Evolutionary conservation across 2,888 invertebrate genomes (phyloP), one percentile per base, ranked within the genome.

Genomic region (Eupithecia pulchellata): DNA sequence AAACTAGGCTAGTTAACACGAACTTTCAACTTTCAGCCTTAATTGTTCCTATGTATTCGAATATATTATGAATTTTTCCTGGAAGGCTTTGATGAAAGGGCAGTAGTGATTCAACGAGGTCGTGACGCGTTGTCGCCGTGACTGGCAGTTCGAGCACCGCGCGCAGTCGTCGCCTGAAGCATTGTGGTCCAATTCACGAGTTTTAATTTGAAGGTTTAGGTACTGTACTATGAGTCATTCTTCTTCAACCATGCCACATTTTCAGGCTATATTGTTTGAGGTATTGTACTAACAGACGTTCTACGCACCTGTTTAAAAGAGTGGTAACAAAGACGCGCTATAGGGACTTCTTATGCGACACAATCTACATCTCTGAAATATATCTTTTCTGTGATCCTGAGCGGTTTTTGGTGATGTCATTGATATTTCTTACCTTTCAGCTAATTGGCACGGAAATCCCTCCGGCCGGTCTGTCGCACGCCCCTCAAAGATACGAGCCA

Each of bases 171-270:
- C 71, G 27, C 36, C 57, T 71, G 63, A 62, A 71, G 11, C 61
- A 64, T 55, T 64, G 68, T 76, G 79, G 80, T 76, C 34, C 66
- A 82, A 82, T 68, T 72, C 65, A 84, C 66, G 64, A 77, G 79
- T 30, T 14, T 4, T 30, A 1, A 17, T 32, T 30, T n/a, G 29
- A 29, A 29, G 52, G 52, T 20, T n/a, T n/a, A n/a, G n/a, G n/a
- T n/a, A n/a, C n/a, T n/a, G n/a, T n/a, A n/a, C 25, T 25, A 4
- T 52, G 52, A 25, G 52, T 25, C 52, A 52, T 52, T 25, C 25
- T 25, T 25, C 8, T 47, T 11, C 25, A 25, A 25, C 4, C 20
- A 52, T 25, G 2, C 11, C 20, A 9, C 42, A 25, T 25, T 47
- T 52, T 52, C 20, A 52, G 20, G 25, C 11, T 11, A 4, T 25